Conservation (phyloP, 2,113 vertebrate genomes). For the Misgurnus anguillicaudatus region DNA sequence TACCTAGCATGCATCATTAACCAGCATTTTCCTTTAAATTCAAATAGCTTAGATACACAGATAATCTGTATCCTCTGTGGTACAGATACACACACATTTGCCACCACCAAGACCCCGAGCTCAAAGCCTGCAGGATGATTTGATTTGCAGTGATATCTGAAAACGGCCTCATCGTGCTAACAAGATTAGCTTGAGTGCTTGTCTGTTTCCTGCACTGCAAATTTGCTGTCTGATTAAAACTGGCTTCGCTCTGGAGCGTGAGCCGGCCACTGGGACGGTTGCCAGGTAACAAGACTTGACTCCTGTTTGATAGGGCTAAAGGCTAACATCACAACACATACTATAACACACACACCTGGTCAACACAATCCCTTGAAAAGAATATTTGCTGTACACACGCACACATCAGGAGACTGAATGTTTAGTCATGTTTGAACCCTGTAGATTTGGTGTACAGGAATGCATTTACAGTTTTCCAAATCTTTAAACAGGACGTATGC, state of each 20-base stretch:
- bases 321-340: constrained; percentile 60
- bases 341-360: constrained; percentile 47
- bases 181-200: constrained; percentile 84
- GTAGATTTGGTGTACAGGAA: not conserved
- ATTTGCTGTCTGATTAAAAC: constrained; percentile 81
- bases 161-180: constrained; percentile 87
- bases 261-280: constrained; percentile 76
- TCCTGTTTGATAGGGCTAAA: constrained; percentile 69
- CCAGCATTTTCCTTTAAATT: constrained; percentile 45
- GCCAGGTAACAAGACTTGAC: constrained; percentile 82
- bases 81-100: constrained; percentile 49
- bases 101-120: constrained; percentile 56
- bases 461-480: not conserved
- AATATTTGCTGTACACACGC: not conserved
- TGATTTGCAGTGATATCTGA: constrained; percentile 86
- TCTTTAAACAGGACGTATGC: constrained; percentile 28
- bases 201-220: constrained; percentile 81
- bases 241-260: constrained; percentile 74
- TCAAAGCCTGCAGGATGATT: constrained; percentile 81
- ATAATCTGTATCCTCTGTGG: constrained; percentile 43
- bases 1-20: constrained; percentile 51
- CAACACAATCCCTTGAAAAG: not conserved
- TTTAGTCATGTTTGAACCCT: not conserved
- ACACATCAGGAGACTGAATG: not conserved
- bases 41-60: constrained; percentile 48